These are phyloP conservation scores for Poliocrania exsul DNA, from an alignment of 2,797 vertebrate species.

Conservation along the genomic window DNA sequence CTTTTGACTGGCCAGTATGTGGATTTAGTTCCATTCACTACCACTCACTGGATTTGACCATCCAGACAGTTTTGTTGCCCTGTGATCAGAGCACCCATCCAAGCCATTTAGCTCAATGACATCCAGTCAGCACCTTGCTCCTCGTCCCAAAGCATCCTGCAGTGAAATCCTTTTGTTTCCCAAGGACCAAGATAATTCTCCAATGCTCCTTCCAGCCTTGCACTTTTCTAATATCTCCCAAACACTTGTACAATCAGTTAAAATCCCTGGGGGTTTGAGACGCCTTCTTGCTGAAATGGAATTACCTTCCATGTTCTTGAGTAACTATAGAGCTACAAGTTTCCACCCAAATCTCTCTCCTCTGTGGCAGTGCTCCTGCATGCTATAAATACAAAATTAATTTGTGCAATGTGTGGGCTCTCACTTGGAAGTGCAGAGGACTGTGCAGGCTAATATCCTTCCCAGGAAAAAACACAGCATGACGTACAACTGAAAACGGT, in stretches of 20 bases:
- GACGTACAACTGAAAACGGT: neutral
- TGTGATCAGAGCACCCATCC: no score
- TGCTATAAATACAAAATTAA: constrained; percentile 43
- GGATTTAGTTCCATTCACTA: neutral
- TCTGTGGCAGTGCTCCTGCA: constrained; percentile 4
- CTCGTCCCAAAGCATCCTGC: neutral
- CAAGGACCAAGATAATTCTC: neutral
- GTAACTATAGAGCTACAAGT: neutral
- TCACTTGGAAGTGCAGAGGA: constrained; percentile 29
- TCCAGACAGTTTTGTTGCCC: neutral
- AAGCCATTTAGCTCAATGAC: neutral
- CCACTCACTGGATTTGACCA: neutral
- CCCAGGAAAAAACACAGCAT: constrained; percentile 24
- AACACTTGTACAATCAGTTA: neutral
- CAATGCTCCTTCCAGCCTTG: neutral
- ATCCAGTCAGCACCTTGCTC: neutral
- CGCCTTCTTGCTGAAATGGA: neutral
- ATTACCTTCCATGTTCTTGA: neutral
- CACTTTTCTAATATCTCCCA: neutral
- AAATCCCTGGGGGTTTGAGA: neutral
- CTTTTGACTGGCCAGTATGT: neutral
- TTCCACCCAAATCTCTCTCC: neutral
- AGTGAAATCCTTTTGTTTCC: neutral
- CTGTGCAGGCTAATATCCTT: constrained; percentile 26
- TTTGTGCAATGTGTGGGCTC: constrained; percentile 50